Conservation (phyloP, 2,888 invertebrate species). For the Aelia acuminata region DNA sequence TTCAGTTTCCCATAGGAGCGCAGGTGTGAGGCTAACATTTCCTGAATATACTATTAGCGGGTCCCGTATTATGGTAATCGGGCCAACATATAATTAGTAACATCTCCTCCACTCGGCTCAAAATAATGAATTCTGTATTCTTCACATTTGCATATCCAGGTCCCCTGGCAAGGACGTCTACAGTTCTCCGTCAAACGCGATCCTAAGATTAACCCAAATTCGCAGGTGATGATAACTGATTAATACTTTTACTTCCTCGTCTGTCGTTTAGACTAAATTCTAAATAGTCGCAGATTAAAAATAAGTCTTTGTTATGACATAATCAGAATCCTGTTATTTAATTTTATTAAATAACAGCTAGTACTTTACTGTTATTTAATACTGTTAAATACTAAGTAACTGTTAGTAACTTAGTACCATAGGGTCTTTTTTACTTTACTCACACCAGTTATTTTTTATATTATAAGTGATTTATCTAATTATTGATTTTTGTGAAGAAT, state of each 20-base stretch:
- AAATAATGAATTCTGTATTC: not conserved
- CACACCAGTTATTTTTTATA: too few species aligned
- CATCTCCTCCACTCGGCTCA: not conserved
- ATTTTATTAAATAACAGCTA: too few species aligned
- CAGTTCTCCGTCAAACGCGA: not conserved
- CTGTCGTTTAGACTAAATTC: too few species aligned
- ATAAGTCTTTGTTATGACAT: too few species aligned
- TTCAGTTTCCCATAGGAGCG: constrained; percentile 1
- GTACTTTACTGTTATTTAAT: too few species aligned
- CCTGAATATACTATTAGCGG: not conserved
- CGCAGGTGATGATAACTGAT: not conserved
- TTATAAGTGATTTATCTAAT: too few species aligned
- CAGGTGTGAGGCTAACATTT: not conserved
- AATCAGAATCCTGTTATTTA: too few species aligned
- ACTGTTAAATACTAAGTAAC: too few species aligned
- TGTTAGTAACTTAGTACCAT: too few species aligned
- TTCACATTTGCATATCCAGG: not conserved
- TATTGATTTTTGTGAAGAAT: too few species aligned
- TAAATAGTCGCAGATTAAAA: too few species aligned
- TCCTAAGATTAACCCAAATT: not conserved
- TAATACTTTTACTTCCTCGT: not conserved
- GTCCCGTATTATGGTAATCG: not conserved
- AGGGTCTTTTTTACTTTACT: too few species aligned
- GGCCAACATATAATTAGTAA: not conserved
- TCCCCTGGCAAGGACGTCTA: not conserved